Conservation (phyloP, 1,140 invertebrate species). For the roundworm (Caenorhabditis elegans) region WBcel235 BX284606.5:7916001-7916500, state of each 20-base stretch:
- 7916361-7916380: too few relatives aligned
- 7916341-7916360: too few relatives aligned
- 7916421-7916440: too few relatives aligned
- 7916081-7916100: neutral
- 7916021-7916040: too few relatives aligned
- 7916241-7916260: neutral
- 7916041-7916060: neutral
- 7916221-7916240: neutral
- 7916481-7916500: too few relatives aligned
- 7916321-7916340: neutral
- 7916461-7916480: too few relatives aligned
- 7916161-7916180: conserved; percentile 12
- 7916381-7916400: too few relatives aligned
- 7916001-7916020: too few relatives aligned
- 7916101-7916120: too few relatives aligned
- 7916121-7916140: neutral
- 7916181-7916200: conserved; percentile 20
- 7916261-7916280: conserved; percentile 11
- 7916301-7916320: neutral
- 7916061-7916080: neutral
- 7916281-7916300: neutral
- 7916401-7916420: too few relatives aligned
- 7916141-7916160: neutral
- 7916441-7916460: too few relatives aligned
- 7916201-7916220: neutral